phyloP scores from a whole-genome alignment of 2,888 invertebrate genomes.

The Drosophila neonasuta region DNA sequence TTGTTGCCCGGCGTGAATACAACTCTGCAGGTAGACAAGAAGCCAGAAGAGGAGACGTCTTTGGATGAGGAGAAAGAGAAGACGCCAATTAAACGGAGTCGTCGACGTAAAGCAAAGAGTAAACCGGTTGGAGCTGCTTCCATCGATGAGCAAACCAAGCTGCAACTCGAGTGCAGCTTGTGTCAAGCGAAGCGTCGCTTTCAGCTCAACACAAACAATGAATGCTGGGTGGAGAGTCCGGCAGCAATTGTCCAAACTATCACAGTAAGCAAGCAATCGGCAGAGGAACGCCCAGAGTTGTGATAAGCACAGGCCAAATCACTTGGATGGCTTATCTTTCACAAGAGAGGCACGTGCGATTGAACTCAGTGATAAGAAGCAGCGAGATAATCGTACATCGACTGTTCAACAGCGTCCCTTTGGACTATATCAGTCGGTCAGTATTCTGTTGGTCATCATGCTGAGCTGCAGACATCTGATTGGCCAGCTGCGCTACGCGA shows the following conservation, averaged over 20 bases:
- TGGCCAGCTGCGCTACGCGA: constrained; percentile 45
- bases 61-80: neutral
- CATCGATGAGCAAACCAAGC: constrained; percentile 43
- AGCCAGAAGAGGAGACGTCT: neutral
- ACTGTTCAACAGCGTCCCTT: constrained; percentile 19
- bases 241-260: constrained; percentile 70
- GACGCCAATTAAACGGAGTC: constrained; percentile 5
- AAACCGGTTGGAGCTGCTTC: neutral
- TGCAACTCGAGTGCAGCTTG: constrained; percentile 70
- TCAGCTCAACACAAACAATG: constrained; percentile 66
- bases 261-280: constrained; percentile 17
- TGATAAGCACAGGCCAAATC: constrained; percentile 16
- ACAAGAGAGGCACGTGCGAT: constrained; percentile 12
- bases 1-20: constrained; percentile 77
- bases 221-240: constrained; percentile 80
- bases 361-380: constrained; percentile 36
- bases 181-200: constrained; percentile 75
- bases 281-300: constrained; percentile 7
- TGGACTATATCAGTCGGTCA: no score
- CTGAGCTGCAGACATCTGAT: constrained; percentile 63
- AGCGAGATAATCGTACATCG: constrained; percentile 38
- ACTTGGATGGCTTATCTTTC: constrained; percentile 32
- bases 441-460: constrained; percentile 54
- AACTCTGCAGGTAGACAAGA: constrained; percentile 48
- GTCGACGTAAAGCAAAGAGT: constrained; percentile 13